phyloP scores from a whole-genome alignment of 2,797 vertebrate genomes.

The Syngnathus rostellatus region DNA sequence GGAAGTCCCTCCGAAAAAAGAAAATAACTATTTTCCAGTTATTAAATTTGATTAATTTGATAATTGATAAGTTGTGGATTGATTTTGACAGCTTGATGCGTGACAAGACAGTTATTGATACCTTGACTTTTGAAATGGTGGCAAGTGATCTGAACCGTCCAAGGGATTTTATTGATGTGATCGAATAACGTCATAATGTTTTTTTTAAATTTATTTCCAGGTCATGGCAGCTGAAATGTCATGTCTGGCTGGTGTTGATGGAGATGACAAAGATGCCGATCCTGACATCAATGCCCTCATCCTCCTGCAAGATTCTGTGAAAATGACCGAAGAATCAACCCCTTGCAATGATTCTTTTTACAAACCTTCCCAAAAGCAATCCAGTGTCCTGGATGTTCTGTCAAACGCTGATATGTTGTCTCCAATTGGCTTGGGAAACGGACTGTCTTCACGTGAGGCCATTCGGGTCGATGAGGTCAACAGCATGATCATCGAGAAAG shows the following conservation, averaged over 20 bases:
- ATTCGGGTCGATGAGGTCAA: slow-evolving; percentile 73
- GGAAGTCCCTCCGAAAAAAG: no score
- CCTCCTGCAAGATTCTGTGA: slow-evolving; percentile 74
- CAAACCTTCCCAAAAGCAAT: slow-evolving; percentile 50
- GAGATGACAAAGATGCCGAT: slow-evolving; percentile 79
- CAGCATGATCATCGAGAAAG: slow-evolving; percentile 70
- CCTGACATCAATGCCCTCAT: slow-evolving; percentile 75
- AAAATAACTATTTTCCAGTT: no score
- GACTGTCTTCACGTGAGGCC: slow-evolving; percentile 83
- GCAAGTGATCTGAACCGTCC: background rate
- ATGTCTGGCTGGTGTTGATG: slow-evolving; percentile 83
- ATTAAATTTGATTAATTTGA: no score
- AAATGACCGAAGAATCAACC: slow-evolving; percentile 69
- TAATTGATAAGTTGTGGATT: no score
- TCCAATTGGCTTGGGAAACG: slow-evolving; percentile 84
- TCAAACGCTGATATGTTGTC: slow-evolving; percentile 60
- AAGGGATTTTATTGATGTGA: background rate
- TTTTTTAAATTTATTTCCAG: slow-evolving; percentile 8
- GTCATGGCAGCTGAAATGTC: slow-evolving; percentile 80
- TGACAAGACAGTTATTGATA: no score
- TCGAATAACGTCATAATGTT: background rate
- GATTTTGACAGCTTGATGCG: no score
- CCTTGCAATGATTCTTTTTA: slow-evolving; percentile 53
- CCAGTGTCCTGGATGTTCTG: slow-evolving; percentile 57
- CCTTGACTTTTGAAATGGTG: no score